These are phyloP conservation scores for Megaustenia siamemsis DNA, from an alignment of 2,888 invertebrate species.

Conservation along the genomic window DNA sequence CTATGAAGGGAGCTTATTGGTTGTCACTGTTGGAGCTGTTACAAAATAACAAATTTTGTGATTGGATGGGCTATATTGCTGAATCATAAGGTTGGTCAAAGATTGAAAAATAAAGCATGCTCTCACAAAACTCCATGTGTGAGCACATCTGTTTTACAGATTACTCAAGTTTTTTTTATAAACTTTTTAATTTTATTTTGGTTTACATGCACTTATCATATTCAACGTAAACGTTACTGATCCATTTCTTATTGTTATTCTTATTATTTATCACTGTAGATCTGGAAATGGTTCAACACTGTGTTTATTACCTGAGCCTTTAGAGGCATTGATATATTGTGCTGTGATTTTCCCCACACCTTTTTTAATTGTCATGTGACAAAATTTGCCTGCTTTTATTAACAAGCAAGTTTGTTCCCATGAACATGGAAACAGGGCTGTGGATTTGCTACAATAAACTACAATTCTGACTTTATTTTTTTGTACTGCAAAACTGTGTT, in stretches of 20 bases:
- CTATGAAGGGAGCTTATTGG: no score
- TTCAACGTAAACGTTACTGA: neutral
- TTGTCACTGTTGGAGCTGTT: no score
- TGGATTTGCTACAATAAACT: no score
- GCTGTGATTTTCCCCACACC: neutral
- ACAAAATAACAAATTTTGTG: no score
- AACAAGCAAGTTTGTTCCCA: neutral
- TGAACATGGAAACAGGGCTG: neutral
- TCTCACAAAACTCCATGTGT: no score
- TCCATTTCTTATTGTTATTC: neutral
- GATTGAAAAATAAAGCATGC: neutral
- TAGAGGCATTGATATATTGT: neutral
- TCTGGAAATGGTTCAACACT: conserved; percentile 15
- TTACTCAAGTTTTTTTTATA: neutral
- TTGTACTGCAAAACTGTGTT: no score
- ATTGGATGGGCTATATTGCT: neutral
- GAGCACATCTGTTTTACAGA: neutral
- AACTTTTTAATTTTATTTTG: neutral
- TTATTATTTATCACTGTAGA: neutral
- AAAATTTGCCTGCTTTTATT: neutral
- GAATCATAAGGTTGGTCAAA: neutral
- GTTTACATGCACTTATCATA: neutral
- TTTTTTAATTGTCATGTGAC: neutral
- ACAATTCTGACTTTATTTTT: no score
- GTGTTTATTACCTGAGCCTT: neutral